A percentile compares a stretch with the other conserved stretches of the same genome.
Evolutionary conservation across 2,888 invertebrate genomes (phyloP).

Genomic region (Chymomyza procnemis): DNA sequence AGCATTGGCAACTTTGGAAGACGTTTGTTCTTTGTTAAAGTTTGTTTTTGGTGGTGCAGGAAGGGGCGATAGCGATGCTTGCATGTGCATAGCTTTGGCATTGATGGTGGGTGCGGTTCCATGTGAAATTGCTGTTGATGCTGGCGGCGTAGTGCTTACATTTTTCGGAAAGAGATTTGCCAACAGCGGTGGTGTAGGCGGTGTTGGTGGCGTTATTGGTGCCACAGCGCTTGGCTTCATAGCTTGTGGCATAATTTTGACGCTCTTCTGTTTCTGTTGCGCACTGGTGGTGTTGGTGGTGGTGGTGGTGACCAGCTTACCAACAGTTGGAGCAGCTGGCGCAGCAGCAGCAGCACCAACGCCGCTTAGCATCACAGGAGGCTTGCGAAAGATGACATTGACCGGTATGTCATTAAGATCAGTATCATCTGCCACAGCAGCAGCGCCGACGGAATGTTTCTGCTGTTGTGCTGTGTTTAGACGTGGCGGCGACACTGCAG

Average conservation of each 20-base stretch:
- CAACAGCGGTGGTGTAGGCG: constrained; percentile 63
- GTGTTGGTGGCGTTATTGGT: constrained; percentile 48
- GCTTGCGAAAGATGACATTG: constrained; percentile 76
- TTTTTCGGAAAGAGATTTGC: constrained; percentile 20
- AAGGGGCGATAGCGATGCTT: constrained; percentile 5
- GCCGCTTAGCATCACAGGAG: constrained; percentile 30
- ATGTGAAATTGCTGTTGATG: constrained; percentile 27
- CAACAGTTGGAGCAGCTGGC: constrained; percentile 24
- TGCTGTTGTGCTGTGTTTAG: constrained; percentile 26
- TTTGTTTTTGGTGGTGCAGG: constrained; percentile 11
- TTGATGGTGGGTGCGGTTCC: constrained; percentile 31
- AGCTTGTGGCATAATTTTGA: neutral
- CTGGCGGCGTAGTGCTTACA: constrained; percentile 1
- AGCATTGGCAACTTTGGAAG: constrained; percentile 65
- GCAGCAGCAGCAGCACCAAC: constrained; percentile 8
- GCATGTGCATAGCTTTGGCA: constrained; percentile 12
- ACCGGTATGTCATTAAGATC: constrained; percentile 77
- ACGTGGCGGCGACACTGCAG: constrained; percentile 10
- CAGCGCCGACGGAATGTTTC: constrained; percentile 74
- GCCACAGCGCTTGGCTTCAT: constrained; percentile 36
- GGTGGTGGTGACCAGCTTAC: neutral
- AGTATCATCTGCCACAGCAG: constrained; percentile 51
- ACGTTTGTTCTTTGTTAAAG: constrained; percentile 56
- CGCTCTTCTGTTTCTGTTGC: constrained; percentile 35
- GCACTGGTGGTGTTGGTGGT: neutral